These are phyloP conservation scores for Lepisosteus oculatus DNA, from an alignment of 2,113 vertebrate species.

Conservation along the genomic window DNA sequence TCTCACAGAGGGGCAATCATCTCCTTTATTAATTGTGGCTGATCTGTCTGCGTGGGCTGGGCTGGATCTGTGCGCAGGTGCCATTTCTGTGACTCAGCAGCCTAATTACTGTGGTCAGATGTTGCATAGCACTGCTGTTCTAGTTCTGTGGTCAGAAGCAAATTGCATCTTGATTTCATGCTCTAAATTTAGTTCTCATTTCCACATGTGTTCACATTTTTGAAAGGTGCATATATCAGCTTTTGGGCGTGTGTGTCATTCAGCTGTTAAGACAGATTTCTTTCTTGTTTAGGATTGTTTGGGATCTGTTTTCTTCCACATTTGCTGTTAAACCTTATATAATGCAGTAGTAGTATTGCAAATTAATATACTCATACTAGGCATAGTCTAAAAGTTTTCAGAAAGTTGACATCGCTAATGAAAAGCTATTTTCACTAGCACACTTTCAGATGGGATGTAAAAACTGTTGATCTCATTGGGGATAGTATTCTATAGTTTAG, in stretches of 20 bases:
- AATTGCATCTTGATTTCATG: slow-evolving; percentile 33
- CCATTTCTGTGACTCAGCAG: slow-evolving; percentile 55
- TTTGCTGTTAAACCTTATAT: no score
- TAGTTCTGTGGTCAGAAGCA: slow-evolving; percentile 24
- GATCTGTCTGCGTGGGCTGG: slow-evolving; percentile 28
- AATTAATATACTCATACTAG: no score
- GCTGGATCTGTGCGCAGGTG: slow-evolving; percentile 39
- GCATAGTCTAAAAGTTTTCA: no score
- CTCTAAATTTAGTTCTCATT: slow-evolving; percentile 40
- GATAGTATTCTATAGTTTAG: no score
- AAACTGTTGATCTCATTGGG: no score
- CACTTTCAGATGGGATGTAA: no score
- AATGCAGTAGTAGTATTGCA: no score
- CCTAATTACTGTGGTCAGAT: slow-evolving; percentile 46
- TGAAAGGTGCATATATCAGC: not conserved
- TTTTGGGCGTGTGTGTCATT: not conserved
- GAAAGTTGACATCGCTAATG: no score
- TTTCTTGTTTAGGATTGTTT: no score
- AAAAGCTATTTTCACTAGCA: no score
- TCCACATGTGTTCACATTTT: not conserved
- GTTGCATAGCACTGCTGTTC: slow-evolving; percentile 36
- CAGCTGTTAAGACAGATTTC: not conserved
- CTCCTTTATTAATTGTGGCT: slow-evolving; percentile 9
- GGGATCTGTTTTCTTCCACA: no score
- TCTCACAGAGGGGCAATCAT: not conserved